Evolutionary conservation across 1,140 invertebrate species (phyloP).

Genomic region (Bombus soroeensis): DNA sequence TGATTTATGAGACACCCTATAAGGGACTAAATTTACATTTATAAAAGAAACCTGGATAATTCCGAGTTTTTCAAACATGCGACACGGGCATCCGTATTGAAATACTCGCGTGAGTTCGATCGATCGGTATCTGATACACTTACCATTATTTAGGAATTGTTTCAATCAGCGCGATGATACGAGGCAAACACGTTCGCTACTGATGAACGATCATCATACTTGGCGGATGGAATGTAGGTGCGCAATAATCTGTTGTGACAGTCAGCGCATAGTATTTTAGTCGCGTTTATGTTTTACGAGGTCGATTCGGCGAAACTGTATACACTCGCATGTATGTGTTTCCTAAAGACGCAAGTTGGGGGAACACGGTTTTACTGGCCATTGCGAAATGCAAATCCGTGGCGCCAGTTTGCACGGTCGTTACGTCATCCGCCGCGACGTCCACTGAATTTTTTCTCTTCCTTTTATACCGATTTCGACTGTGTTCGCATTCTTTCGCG

Average conservation of each 20-base stretch:
- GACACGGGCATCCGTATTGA: neutral
- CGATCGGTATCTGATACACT: neutral
- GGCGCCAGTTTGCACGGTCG: conserved; percentile 31
- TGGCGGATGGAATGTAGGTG: neutral
- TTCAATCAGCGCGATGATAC: neutral
- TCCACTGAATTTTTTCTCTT: neutral
- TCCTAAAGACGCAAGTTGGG: neutral
- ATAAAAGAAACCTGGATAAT: neutral
- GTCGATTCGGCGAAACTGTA: conserved; percentile 8
- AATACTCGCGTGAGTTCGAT: too few species aligned
- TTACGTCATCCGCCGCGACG: conserved; percentile 32
- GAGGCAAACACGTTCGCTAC: neutral
- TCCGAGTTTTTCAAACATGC: neutral
- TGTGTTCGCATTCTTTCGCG: neutral
- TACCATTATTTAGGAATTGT: neutral
- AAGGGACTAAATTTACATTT: neutral
- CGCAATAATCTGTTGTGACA: neutral
- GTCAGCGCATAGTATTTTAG: conserved; percentile 19
- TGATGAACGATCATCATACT: neutral
- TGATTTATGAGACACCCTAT: neutral
- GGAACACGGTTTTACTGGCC: conserved; percentile 32
- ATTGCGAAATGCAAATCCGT: conserved; percentile 51
- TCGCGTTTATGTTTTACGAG: neutral
- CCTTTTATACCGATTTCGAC: neutral
- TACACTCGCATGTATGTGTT: neutral